A percentile compares a stretch with the other conserved stretches of the same genome.
These are phyloP conservation scores for Pheucticus melanocephalus DNA, from an alignment of 2,113 vertebrate species.

Conservation along the genomic window DNA sequence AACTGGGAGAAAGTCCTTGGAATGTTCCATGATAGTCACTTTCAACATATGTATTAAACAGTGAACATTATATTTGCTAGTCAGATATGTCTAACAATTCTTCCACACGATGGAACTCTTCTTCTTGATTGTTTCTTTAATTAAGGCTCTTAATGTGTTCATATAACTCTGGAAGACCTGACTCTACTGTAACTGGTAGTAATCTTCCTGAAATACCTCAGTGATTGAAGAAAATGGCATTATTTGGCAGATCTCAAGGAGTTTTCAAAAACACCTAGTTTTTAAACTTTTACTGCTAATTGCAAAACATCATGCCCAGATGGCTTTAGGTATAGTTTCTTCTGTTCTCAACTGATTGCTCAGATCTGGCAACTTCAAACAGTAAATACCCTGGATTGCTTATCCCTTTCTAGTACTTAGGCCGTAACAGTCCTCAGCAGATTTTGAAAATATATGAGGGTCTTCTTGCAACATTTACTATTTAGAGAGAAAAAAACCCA, in stretches of 20 bases:
- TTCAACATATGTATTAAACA: neutral
- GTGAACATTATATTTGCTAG: neutral
- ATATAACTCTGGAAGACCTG: neutral
- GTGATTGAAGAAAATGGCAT: neutral
- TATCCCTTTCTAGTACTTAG: neutral
- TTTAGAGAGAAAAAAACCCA: neutral
- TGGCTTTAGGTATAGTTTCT: neutral
- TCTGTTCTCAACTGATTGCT: neutral
- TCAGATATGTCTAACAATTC: neutral
- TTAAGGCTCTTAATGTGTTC: neutral
- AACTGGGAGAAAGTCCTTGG: neutral
- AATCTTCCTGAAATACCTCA: neutral
- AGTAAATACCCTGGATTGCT: neutral
- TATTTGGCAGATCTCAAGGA: neutral
- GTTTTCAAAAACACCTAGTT: rapidly evolving
- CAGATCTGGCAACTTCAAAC: neutral
- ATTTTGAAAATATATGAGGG: neutral
- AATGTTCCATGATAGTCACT: neutral
- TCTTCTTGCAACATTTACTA: neutral
- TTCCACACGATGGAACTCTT: neutral
- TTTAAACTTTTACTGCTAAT: neutral
- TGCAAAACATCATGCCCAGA: neutral
- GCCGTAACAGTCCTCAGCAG: neutral
- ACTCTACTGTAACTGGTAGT: neutral
- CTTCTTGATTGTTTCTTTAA: neutral